Conservation (phyloP, 2,113 vertebrate genomes). For the Hyla sarda region DNA sequence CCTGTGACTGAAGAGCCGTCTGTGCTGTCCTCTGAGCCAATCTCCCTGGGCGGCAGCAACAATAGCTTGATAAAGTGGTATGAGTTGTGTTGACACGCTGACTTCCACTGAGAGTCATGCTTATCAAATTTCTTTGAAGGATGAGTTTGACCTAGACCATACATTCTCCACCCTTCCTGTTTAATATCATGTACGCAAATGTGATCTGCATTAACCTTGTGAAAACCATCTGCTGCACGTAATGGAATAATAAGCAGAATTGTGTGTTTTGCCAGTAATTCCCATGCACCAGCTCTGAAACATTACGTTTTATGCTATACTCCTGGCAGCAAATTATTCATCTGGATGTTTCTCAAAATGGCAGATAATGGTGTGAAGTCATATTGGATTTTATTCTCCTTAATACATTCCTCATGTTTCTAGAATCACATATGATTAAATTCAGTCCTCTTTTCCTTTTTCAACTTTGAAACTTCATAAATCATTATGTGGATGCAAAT, state of each 20-base stretch:
- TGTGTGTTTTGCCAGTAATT: not conserved
- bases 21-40: not conserved
- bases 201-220: slow-evolving; percentile 11
- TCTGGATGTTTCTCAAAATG: slow-evolving; percentile 50
- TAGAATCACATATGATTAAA: slow-evolving; percentile 3
- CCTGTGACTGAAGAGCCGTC: not conserved
- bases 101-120: slow-evolving; percentile 22
- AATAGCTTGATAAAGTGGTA: slow-evolving; percentile 16
- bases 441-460: not conserved
- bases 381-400: slow-evolving; percentile 57
- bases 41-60: slow-evolving; percentile 1
- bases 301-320: slow-evolving; percentile 34
- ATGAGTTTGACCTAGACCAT: not conserved
- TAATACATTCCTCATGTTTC: slow-evolving; percentile 39
- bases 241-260: slow-evolving; percentile 12
- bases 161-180: slow-evolving; percentile 26
- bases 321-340: slow-evolving; percentile 18
- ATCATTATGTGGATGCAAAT: slow-evolving; percentile 12
- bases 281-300: not conserved
- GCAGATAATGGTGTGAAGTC: slow-evolving; percentile 48
- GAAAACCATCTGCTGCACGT: slow-evolving; percentile 9
- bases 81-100: slow-evolving; percentile 13
- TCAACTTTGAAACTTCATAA: not conserved
- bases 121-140: slow-evolving; percentile 19
- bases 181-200: slow-evolving; percentile 4